Base-by-base conservation (phyloP, 2,888 invertebrate genomes). In the Dilophus febrilis region DNA sequence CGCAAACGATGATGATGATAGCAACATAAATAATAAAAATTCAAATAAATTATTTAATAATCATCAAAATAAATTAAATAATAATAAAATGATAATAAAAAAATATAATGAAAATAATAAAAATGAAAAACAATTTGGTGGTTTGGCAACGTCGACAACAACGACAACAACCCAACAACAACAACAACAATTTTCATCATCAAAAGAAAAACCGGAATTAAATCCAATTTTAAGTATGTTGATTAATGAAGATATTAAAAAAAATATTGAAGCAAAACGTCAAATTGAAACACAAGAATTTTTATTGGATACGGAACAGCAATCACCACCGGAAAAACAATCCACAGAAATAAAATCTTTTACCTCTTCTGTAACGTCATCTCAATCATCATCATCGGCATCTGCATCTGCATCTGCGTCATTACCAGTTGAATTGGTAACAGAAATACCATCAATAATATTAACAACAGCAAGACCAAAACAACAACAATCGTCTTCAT, bases 331-430 rank as follows among this genome's bases (percentile, higher is more conserved):
- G n/a, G n/a, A n/a, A n/a, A n/a, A n/a, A n/a, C n/a, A n/a, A n/a
- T n/a, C n/a, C n/a, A n/a, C n/a, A n/a, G n/a, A n/a, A n/a, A n/a
- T n/a, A n/a, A n/a, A n/a, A n/a, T n/a, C n/a, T n/a, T n/a, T n/a
- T n/a, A 22, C 22, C 4, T 22, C 22, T 4, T 22, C 66, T 2
- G 66, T 66, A 49, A 65, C 66, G 16, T 66, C 66, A 13, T 66
- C 66, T 51, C 49, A 67, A 31, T 62, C 55, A 36, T 61, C 61
- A 41, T 51, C 50, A 27, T 33, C 33, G 14, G 16, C 7, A 8
- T n/a, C 10, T 3, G 52, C 59, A 2, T 59, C 60, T 10, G 66
- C 66, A 4, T 71, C 73, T 18, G 72, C 69, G 33, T 68, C 71
- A 39, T 67, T 64, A 45, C 69, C 72, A 2, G 57, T 71, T 14